phyloP scores from a whole-genome alignment of 2,113 vertebrate genomes.

The Nibea coibor region DNA sequence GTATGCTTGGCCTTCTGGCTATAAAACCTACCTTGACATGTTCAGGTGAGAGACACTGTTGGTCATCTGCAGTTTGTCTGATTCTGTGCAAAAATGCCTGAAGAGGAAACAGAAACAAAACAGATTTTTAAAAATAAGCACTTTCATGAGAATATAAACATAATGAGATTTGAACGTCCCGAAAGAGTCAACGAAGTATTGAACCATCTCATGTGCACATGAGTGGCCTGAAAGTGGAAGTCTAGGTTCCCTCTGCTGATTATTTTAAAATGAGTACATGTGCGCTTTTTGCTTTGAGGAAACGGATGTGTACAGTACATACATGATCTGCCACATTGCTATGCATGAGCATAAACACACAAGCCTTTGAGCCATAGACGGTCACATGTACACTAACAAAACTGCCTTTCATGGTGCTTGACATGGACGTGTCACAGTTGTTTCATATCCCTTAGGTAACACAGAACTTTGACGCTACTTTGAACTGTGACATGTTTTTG shows the following conservation, averaged over 20 bases:
- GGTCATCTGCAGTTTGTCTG: slow-evolving; percentile 91
- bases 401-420: neutral
- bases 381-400: slow-evolving; percentile 18
- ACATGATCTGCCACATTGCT: neutral
- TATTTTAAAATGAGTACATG: slow-evolving; percentile 6
- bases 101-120: slow-evolving; percentile 33
- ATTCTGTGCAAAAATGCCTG: slow-evolving; percentile 96
- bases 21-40: slow-evolving; percentile 90
- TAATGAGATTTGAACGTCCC: neutral
- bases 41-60: slow-evolving; percentile 95
- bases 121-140: slow-evolving; percentile 14
- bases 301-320: neutral
- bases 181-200: neutral
- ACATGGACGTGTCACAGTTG: slow-evolving; percentile 1
- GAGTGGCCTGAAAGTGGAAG: slow-evolving; percentile 14
- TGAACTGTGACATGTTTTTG: neutral
- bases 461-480: neutral
- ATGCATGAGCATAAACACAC: slow-evolving; percentile 1
- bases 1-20: too few relatives aligned
- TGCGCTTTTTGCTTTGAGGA: slow-evolving; percentile 33
- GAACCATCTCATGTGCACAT: neutral
- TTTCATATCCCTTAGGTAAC: slow-evolving; percentile 7
- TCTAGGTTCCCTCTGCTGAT: slow-evolving; percentile 25
- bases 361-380: neutral
- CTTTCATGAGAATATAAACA: neutral